phyloP scores from a whole-genome alignment of 2,888 invertebrate genomes.

The Lithosia quadra region DNA sequence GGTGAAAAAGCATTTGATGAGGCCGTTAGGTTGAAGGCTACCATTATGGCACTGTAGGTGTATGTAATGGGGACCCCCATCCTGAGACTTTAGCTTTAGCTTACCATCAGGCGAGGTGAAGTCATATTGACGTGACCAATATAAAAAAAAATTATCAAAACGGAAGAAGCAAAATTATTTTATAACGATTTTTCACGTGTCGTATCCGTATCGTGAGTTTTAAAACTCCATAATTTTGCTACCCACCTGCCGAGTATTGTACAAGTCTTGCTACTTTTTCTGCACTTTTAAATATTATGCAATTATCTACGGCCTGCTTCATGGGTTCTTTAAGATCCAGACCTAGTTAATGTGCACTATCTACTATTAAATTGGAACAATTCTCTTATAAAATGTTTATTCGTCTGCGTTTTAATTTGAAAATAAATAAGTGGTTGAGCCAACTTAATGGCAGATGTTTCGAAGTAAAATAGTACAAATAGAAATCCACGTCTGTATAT shows the following conservation, averaged over 20 bases:
- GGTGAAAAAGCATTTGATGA: too few species aligned
- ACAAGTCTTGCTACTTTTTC: slow-evolving; percentile 40
- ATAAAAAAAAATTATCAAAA: background rate
- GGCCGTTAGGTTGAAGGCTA: too few species aligned
- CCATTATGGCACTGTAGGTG: too few species aligned
- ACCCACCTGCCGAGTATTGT: slow-evolving; percentile 48
- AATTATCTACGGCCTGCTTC: slow-evolving; percentile 39
- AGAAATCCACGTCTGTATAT: too few species aligned
- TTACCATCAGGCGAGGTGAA: too few species aligned
- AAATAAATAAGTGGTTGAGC: background rate
- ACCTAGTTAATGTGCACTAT: slow-evolving; percentile 37
- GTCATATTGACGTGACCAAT: too few species aligned
- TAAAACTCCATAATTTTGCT: slow-evolving; percentile 30
- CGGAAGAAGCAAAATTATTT: background rate
- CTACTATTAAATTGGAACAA: background rate
- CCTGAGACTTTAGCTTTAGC: too few species aligned
- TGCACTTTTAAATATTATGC: slow-evolving; percentile 33
- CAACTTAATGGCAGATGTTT: background rate
- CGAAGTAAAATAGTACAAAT: background rate
- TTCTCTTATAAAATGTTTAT: background rate
- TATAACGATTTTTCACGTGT: slow-evolving; percentile 18
- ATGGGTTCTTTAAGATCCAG: slow-evolving; percentile 33
- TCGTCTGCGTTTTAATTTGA: background rate
- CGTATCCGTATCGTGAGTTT: slow-evolving; percentile 32
- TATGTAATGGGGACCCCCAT: too few species aligned